Conservation (phyloP, 2,888 invertebrate genomes). For the Itoplectis maculator region DNA sequence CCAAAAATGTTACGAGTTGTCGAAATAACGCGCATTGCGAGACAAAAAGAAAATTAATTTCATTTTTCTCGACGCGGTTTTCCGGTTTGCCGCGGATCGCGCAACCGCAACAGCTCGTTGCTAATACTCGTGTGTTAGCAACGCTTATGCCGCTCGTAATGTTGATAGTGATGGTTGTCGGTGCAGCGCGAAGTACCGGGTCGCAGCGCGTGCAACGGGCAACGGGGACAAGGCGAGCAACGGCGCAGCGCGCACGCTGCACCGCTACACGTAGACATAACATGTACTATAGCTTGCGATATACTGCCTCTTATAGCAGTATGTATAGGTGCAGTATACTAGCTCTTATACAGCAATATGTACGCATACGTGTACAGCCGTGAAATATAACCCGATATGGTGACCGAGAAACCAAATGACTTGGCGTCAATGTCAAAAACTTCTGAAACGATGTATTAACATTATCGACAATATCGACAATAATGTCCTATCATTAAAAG, state of each 20-base stretch:
- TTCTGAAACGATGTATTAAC: background rate
- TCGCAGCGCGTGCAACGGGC: slow-evolving; percentile 54
- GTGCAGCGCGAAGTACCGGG: slow-evolving; percentile 57
- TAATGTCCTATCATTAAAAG: background rate
- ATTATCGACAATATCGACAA: too few relatives aligned
- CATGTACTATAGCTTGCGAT: background rate
- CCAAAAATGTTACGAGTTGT: background rate
- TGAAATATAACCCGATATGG: slow-evolving; percentile 52
- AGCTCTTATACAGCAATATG: slow-evolving; percentile 29
- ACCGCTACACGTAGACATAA: slow-evolving; percentile 18
- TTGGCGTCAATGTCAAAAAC: slow-evolving; percentile 69
- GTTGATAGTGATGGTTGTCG: slow-evolving; percentile 27
- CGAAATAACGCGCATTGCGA: background rate
- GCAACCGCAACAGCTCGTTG: slow-evolving; percentile 1
- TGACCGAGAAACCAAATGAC: slow-evolving; percentile 84
- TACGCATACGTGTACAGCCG: slow-evolving; percentile 22
- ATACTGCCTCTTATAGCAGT: slow-evolving; percentile 13
- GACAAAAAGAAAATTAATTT: background rate
- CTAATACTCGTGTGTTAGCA: background rate
- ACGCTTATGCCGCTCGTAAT: slow-evolving; percentile 5
- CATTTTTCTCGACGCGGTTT: background rate
- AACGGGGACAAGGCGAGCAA: slow-evolving; percentile 67
- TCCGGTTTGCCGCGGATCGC: background rate
- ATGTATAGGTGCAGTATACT: too few relatives aligned
- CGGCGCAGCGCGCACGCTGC: slow-evolving; percentile 49